phyloP scores from a whole-genome alignment of 2,888 invertebrate genomes.

The Anarsia innoxiella region DNA sequence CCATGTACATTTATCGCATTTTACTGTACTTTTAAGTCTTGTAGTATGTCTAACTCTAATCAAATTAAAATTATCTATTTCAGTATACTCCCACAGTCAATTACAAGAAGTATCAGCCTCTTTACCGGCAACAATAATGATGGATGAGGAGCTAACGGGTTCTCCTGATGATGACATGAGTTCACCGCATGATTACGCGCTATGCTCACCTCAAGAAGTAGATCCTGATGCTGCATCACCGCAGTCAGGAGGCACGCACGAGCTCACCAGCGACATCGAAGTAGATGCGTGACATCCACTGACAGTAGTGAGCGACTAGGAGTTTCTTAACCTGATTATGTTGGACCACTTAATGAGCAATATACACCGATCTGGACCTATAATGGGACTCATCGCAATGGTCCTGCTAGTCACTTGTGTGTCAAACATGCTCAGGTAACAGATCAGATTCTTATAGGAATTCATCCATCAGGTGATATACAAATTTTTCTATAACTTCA shows the following conservation, averaged over 20 bases:
- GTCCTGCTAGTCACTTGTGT: slow-evolving; percentile 41
- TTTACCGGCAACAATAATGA: slow-evolving; percentile 70
- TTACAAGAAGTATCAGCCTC: slow-evolving; percentile 65
- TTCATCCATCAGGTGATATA: no score
- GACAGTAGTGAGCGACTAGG: slow-evolving; percentile 44
- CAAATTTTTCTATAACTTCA: no score
- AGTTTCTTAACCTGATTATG: slow-evolving; percentile 17
- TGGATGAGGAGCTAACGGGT: slow-evolving; percentile 58
- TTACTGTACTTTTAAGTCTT: no score
- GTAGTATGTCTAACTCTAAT: no score
- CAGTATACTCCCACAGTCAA: slow-evolving; percentile 59
- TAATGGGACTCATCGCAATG: slow-evolving; percentile 16
- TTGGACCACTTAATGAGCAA: slow-evolving; percentile 19
- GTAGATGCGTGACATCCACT: slow-evolving; percentile 66
- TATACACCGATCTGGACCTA: slow-evolving; percentile 17
- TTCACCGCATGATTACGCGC: slow-evolving; percentile 49
- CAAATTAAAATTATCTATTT: no score
- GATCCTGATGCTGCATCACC: slow-evolving; percentile 40
- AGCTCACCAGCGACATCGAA: slow-evolving; percentile 56
- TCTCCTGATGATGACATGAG: slow-evolving; percentile 55
- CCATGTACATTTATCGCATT: no score
- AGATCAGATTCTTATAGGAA: no score
- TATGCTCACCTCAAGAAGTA: slow-evolving; percentile 29
- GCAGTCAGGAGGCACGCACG: slow-evolving; percentile 41
- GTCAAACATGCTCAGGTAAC: slow-evolving; percentile 25